phyloP scores from a whole-genome alignment of 1,140 invertebrate genomes.

The Nasonia giraulti region DNA sequence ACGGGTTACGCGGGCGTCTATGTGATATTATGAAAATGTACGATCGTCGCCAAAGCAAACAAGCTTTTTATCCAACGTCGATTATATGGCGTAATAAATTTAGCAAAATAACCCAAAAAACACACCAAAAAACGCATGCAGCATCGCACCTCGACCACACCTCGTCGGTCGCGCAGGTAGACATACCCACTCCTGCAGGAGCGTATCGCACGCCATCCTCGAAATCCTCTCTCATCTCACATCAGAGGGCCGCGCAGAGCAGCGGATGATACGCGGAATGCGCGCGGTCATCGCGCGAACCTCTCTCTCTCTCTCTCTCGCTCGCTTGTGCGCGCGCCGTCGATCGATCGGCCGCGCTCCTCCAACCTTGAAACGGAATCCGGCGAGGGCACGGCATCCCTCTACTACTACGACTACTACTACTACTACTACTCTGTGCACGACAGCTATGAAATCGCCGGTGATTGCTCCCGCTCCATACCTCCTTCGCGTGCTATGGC shows the following conservation, averaged over 20 bases:
- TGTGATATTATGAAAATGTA: neutral
- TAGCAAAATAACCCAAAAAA: too few species aligned
- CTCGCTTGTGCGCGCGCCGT: neutral
- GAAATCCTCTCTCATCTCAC: constrained; percentile 21
- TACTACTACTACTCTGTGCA: constrained; percentile 12
- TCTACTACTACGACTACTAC: neutral
- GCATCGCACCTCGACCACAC: neutral
- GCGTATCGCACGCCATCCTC: neutral
- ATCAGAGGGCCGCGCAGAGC: constrained; percentile 7
- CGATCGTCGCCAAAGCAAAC: neutral
- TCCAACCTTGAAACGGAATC: constrained; percentile 59
- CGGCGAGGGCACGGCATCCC: constrained; percentile 10
- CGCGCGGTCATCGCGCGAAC: constrained; percentile 59
- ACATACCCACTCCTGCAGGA: neutral
- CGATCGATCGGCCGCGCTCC: constrained; percentile 35
- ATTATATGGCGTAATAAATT: constrained; percentile 24
- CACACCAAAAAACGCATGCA: neutral
- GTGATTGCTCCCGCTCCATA: constrained; percentile 56
- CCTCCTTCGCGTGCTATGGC: neutral
- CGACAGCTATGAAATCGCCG: constrained; percentile 65
- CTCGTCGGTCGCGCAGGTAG: neutral
- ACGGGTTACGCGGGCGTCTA: neutral
- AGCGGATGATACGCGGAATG: constrained; percentile 58
- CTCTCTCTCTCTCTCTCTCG: constrained; percentile 1
- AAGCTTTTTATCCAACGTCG: neutral